phyloP scores from a whole-genome alignment of 2,888 invertebrate genomes.

The Cheilosia variabilis region DNA sequence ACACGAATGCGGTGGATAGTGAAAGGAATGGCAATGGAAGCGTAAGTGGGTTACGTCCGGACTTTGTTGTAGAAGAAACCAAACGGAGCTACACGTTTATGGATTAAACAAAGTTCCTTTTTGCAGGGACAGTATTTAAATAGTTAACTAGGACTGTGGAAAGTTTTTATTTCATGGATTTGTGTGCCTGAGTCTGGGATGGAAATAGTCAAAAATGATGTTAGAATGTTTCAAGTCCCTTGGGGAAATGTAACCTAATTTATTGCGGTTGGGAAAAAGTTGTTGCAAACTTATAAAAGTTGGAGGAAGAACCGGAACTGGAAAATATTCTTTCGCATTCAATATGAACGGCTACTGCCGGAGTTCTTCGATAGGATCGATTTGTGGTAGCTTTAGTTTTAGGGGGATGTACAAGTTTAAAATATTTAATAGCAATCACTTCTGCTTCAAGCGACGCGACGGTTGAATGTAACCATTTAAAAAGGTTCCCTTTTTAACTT shows the following conservation, averaged over 20 bases:
- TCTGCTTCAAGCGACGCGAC: too few relatives aligned
- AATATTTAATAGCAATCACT: too few relatives aligned
- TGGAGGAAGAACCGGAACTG: too few relatives aligned
- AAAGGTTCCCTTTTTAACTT: too few relatives aligned
- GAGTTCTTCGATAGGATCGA: too few relatives aligned
- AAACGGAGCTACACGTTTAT: background rate
- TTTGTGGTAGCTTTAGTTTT: too few relatives aligned
- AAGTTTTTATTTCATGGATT: background rate
- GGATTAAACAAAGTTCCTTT: slow-evolving; percentile 9
- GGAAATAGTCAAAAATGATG: slow-evolving; percentile 15
- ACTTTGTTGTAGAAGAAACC: slow-evolving; percentile 44
- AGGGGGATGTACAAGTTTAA: too few relatives aligned
- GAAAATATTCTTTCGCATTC: too few relatives aligned
- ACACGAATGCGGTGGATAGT: slow-evolving; percentile 1
- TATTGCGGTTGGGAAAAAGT: slow-evolving; percentile 1
- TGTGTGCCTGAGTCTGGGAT: background rate
- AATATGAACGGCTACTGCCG: too few relatives aligned
- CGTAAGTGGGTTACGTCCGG: slow-evolving; percentile 54
- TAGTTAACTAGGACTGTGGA: slow-evolving; percentile 44
- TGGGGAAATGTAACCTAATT: slow-evolving; percentile 16
- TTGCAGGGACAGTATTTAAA: slow-evolving; percentile 27
- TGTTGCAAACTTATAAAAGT: too few relatives aligned
- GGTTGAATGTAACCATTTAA: too few relatives aligned
- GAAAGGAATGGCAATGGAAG: slow-evolving; percentile 26
- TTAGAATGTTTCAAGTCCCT: background rate